Base-by-base conservation (phyloP, 2,797 vertebrate genomes). In the Hoplostethus atlanticus region DNA sequence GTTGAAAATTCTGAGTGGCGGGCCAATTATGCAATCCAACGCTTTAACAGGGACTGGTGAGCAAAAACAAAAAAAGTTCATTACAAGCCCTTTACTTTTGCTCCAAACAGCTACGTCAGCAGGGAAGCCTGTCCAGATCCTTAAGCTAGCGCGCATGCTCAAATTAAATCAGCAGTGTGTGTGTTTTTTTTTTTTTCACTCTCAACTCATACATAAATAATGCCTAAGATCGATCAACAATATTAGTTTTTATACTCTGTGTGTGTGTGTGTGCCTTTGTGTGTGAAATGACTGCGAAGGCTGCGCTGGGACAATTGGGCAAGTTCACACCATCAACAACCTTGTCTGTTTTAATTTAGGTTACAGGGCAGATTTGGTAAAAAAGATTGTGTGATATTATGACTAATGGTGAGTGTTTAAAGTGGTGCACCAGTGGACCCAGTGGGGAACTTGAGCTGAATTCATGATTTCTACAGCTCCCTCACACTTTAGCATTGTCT, bases 341-440 rank as follows among this genome's bases (percentile, higher is more conserved):
- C 44, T 42, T 47, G 61, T 17, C 52, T 68, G 25, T 54, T 59
- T 47, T 21, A 21, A 55, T 62, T 64, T 44, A 67, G 50, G 53
- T 42, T 12, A 42, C 40, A 42, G 38, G 10, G 66, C 47, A 73
- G 59, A 69, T 52, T 53, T 62, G 17, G 47, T 66, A 51, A 53
- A 42, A 69, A 56, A 69, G 60, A 64, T 55, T 40, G 30, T 40
- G 10, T 54, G 55, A 73, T 76, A 73, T 64, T 61, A 56, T 44
- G 55, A 74, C 30, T 77, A 58, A 66, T 77, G 51, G 61, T 60
- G 25, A 55, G 53, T 46, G 17, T 76, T 81, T 81, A 65, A 73
- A 68, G 52, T 48, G 9, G 21, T 42, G 69, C 51, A 51, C 47
- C 59, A 56, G 57, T 67, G 17, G 17, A 55, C 17, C 54, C 59